These are phyloP conservation scores for Aplodontia rufa DNA, from an alignment of 2,113 vertebrate genomes.

Conservation along the genomic window DNA sequence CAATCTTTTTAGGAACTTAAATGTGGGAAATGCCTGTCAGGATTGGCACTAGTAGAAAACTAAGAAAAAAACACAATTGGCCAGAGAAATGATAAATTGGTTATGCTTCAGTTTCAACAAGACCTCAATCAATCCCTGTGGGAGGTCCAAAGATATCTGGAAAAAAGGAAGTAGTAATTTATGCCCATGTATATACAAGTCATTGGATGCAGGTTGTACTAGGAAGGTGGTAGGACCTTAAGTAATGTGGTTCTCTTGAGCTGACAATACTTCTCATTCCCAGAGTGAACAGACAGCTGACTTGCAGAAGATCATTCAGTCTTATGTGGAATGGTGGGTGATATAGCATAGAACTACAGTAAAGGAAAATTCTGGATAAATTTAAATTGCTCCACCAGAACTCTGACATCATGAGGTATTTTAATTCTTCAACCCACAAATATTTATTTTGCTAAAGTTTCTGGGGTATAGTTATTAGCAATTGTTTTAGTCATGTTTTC, in stretches of 20 bases:
- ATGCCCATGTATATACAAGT: neutral
- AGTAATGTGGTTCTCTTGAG: neutral
- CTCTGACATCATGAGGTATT: neutral
- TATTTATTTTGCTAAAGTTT: neutral
- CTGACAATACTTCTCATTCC: neutral
- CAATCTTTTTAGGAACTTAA: neutral
- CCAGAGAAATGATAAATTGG: neutral
- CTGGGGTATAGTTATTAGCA: neutral
- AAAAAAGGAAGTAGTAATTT: neutral
- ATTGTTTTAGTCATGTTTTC: neutral
- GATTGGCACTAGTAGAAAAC: too few relatives aligned
- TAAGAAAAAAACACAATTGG: rapidly evolving
- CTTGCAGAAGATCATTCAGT: neutral
- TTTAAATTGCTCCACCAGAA: neutral
- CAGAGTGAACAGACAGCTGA: neutral
- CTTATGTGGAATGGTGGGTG: neutral
- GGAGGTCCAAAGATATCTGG: neutral
- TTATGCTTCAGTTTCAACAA: neutral
- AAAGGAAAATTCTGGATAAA: neutral
- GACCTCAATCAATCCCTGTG: neutral
- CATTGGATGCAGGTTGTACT: rapidly evolving
- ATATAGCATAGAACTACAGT: rapidly evolving
- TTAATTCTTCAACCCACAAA: neutral
- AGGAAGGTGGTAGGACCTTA: neutral
- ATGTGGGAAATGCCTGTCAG: neutral